Conservation (phyloP, 2,797 vertebrate species). For the Picus viridis region DNA sequence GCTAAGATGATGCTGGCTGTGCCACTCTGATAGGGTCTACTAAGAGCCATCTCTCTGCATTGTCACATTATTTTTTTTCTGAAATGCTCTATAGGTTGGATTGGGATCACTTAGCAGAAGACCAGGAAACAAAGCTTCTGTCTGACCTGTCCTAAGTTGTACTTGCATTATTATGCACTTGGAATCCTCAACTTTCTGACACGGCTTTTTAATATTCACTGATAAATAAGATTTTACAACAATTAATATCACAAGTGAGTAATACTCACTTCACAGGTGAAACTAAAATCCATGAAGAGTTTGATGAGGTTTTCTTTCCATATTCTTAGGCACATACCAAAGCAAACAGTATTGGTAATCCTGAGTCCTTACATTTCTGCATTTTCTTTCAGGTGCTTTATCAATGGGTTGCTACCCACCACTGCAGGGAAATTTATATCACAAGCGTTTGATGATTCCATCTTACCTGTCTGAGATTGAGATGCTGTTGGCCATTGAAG, state of each 20-base stretch:
- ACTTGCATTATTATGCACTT: not conserved
- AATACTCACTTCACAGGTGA: not conserved
- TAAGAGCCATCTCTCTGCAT: not conserved
- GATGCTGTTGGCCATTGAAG: conserved; percentile 90
- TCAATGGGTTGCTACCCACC: conserved; percentile 86
- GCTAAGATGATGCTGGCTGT: not conserved
- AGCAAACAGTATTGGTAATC: not conserved
- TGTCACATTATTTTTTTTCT: not conserved
- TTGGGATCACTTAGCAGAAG: not conserved
- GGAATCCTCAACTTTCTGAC: not conserved
- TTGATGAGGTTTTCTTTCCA: rapidly evolving
- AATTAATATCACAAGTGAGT: not conserved
- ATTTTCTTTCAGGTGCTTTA: conserved; percentile 82
- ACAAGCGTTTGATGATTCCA: conserved; percentile 82
- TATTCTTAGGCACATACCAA: not conserved
- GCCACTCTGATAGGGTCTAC: not conserved
- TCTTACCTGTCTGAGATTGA: conserved; percentile 88
- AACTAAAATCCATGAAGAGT: not conserved
- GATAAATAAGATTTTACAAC: not conserved
- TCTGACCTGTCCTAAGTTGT: not conserved
- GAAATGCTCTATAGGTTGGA: not conserved
- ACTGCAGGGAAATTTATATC: conserved; percentile 78
- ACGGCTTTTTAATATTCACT: not conserved
- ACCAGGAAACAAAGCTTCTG: not conserved
- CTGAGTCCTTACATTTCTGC: not conserved